Percentiles rank a stretch among this genome's conserved stretches.
Conservation (phyloP, 2,113 vertebrate genomes). For the Elephas maximus region DNA sequence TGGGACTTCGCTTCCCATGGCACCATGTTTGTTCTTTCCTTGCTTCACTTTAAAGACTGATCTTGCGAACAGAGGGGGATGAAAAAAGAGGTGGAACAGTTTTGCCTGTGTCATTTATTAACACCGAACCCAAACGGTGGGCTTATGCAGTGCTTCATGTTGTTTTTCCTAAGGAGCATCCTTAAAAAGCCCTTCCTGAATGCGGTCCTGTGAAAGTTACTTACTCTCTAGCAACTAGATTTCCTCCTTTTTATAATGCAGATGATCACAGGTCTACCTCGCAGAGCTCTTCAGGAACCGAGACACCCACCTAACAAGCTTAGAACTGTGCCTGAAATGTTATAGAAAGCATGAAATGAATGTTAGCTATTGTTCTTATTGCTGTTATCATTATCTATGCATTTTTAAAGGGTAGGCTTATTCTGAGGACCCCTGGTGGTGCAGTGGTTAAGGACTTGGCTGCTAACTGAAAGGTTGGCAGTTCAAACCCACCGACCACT, state of each 20-base stretch:
- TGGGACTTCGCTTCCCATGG: too few species aligned
- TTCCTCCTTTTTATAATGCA: neutral
- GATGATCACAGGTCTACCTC: neutral
- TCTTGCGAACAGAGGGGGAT: neutral
- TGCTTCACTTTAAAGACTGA: fast-evolving
- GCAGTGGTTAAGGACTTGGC: neutral
- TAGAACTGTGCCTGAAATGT: neutral
- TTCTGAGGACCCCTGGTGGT: neutral
- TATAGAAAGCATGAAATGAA: neutral
- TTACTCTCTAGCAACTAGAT: neutral
- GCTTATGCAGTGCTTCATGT: fast-evolving
- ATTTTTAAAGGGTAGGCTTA: neutral
- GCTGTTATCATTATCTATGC: neutral
- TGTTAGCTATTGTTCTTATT: neutral
- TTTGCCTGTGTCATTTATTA: neutral
- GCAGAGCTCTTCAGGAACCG: neutral
- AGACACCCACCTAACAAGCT: neutral
- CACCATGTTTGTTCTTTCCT: neutral
- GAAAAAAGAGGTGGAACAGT: too few species aligned
- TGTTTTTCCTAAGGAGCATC: neutral
- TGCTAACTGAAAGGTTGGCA: neutral
- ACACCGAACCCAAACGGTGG: neutral
- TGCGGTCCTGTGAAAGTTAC: neutral
- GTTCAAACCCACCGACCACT: neutral
- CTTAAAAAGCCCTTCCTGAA: neutral